phyloP scores from a whole-genome alignment of 1,140 invertebrate species.

The Cherax destructor region DNA sequence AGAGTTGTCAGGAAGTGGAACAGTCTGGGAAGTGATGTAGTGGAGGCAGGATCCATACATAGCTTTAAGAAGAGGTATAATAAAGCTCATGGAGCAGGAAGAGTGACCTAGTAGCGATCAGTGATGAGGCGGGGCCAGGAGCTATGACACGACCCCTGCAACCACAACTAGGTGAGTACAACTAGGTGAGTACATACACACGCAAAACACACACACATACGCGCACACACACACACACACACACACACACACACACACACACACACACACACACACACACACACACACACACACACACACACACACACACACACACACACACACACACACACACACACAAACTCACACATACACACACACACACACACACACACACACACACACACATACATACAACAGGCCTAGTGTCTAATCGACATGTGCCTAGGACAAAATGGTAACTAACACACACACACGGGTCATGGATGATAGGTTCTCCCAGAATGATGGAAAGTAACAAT shows the following conservation, averaged over 20 bases:
- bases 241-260: neutral
- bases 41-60: no score
- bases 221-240: neutral
- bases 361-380: neutral
- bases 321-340: neutral
- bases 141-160: no score
- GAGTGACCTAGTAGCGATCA: no score
- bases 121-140: no score
- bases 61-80: no score
- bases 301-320: neutral
- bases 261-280: constrained; percentile 2
- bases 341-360: neutral
- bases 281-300: neutral
- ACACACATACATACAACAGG: neutral
- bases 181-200: neutral
- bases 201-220: neutral
- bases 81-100: no score
- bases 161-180: neutral
- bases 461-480: neutral
- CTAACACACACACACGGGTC: neutral
- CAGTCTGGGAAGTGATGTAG: no score
- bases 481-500: no score
- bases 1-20: no score
- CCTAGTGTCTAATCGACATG: no score
- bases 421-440: no score